Conservation (phyloP, 2,113 vertebrate genomes). For the Macquaria australasica region DNA sequence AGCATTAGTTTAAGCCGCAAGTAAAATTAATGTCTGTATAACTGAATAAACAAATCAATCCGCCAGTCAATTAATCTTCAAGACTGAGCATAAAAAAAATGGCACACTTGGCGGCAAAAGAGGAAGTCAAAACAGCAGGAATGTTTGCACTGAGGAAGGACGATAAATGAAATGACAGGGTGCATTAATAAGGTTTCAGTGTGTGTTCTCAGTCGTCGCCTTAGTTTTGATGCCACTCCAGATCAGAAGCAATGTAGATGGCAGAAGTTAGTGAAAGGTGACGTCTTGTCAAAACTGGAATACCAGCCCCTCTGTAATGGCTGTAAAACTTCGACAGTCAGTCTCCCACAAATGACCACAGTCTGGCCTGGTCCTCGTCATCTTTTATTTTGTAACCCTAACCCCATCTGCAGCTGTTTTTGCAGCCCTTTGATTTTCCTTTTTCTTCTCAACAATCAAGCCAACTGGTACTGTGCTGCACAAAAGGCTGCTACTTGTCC, state of each 20-base stretch:
- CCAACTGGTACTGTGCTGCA: conserved; percentile 75
- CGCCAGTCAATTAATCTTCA: neutral
- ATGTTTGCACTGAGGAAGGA: conserved; percentile 23
- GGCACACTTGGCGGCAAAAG: neutral
- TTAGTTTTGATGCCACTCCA: conserved; percentile 52
- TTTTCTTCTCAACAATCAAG: conserved; percentile 74
- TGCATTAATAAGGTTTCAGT: conserved; percentile 43
- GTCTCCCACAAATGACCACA: conserved; percentile 78
- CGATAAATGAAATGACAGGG: conserved; percentile 41
- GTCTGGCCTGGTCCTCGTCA: conserved; percentile 82
- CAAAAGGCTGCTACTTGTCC: conserved; percentile 73
- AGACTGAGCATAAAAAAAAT: conserved; percentile 7
- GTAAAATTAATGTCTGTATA: neutral
- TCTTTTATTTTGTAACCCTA: conserved; percentile 77
- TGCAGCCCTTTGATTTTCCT: conserved; percentile 74
- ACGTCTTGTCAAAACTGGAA: conserved; percentile 76
- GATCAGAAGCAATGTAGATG: conserved; percentile 57
- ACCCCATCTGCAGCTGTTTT: conserved; percentile 83
- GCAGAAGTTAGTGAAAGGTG: conserved; percentile 70
- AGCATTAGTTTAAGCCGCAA: neutral
- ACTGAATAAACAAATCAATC: neutral
- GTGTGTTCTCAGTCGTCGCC: conserved; percentile 44
- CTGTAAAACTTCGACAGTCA: conserved; percentile 68
- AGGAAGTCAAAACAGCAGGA: conserved; percentile 34
- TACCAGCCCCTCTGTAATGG: conserved; percentile 65